phyloP scores from a whole-genome alignment of 2,888 invertebrate species.

The Aradus depressus region DNA sequence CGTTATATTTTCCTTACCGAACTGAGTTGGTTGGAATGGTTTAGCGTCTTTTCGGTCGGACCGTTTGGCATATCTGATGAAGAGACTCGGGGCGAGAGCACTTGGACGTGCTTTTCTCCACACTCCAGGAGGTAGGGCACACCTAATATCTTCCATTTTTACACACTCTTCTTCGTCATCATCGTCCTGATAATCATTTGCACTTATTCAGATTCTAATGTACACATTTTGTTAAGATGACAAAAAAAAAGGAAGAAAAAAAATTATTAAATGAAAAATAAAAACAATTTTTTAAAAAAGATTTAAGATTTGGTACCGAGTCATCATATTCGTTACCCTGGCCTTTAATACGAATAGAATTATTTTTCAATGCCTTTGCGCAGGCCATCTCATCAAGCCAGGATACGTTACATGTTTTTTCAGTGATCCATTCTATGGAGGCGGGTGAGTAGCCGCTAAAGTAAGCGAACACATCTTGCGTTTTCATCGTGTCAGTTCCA shows the following conservation, averaged over 20 bases:
- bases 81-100: constrained; percentile 52
- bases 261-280: not conserved
- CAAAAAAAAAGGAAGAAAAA: no score
- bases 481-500: constrained; percentile 63
- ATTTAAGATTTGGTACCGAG: not conserved
- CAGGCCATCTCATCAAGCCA: constrained; percentile 49
- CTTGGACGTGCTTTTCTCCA: constrained; percentile 60
- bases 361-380: constrained; percentile 47
- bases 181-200: constrained; percentile 19
- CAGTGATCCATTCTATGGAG: constrained; percentile 70
- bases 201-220: no score
- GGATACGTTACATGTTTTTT: constrained; percentile 59
- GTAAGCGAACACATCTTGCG: constrained; percentile 67
- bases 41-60: constrained; percentile 56
- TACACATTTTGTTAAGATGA: no score
- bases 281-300: not conserved
- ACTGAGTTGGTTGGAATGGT: constrained; percentile 37
- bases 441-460: constrained; percentile 65
- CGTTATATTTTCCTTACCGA: constrained; percentile 6
- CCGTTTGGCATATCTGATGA: constrained; percentile 63
- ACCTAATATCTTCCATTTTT: constrained; percentile 41
- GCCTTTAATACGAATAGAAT: constrained; percentile 44
- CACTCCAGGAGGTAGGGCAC: constrained; percentile 54
- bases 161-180: constrained; percentile 34
- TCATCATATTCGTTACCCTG: constrained; percentile 9